A percentile compares a stretch with the other conserved stretches of the same genome.
Evolutionary conservation across 1,140 invertebrate species (phyloP).

Genomic region (Macrotrachela quadricornifera): DNA sequence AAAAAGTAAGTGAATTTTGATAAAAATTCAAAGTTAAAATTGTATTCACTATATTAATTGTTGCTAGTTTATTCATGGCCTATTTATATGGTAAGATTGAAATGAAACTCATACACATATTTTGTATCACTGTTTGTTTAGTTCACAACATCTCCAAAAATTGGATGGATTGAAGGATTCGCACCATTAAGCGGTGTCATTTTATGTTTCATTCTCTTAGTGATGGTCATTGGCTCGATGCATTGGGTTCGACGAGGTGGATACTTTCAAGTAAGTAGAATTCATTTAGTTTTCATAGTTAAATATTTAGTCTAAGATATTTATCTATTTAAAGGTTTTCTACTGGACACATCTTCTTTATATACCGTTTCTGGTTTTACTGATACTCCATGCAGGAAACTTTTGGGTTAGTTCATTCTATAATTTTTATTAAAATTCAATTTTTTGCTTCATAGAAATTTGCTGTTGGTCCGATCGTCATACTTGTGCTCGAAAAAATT

Average conservation of each 20-base stretch:
- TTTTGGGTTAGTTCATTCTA: conserved; percentile 32
- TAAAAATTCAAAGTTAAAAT: too few species aligned
- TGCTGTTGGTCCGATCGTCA: too few species aligned
- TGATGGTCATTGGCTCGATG: conserved; percentile 64
- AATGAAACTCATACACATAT: too few species aligned
- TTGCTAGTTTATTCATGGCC: too few species aligned
- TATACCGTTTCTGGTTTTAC: conserved; percentile 61
- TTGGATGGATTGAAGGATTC: conserved; percentile 38
- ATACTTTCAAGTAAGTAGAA: conserved; percentile 65
- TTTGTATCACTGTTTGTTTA: conserved; percentile 20
- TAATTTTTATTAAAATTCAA: too few species aligned
- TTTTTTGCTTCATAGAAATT: too few species aligned
- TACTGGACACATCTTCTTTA: conserved; percentile 83
- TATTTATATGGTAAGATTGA: too few species aligned
- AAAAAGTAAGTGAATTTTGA: too few species aligned
- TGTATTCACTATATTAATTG: too few species aligned
- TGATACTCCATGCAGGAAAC: conserved; percentile 65
- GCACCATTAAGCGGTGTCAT: conserved; percentile 67
- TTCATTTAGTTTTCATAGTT: too few species aligned
- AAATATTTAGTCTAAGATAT: too few species aligned
- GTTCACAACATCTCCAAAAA: conserved; percentile 46
- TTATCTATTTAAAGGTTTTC: conserved; percentile 44
- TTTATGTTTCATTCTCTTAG: conserved; percentile 44
- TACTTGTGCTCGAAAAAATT: too few species aligned
- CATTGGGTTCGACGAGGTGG: conserved; percentile 62